Percentiles rank a stretch among this genome's conserved stretches.
These are phyloP conservation scores for Mesocentrotus franciscanus DNA, from an alignment of 53 echinoderm and acorn worm species.

Conservation along the genomic window DNA sequence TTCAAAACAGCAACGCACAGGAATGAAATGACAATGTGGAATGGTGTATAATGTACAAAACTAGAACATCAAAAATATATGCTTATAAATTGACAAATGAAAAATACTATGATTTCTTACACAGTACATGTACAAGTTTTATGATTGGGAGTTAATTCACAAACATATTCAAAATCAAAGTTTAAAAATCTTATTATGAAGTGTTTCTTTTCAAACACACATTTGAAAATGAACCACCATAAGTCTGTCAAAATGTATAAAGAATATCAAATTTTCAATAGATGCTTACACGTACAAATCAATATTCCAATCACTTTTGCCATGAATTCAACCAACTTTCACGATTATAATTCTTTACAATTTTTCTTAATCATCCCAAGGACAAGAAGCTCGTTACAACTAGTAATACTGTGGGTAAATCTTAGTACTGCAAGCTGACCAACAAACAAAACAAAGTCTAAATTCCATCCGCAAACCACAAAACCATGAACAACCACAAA, in stretches of 20 bases:
- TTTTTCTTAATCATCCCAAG: background rate
- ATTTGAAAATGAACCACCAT: background rate
- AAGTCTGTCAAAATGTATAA: background rate
- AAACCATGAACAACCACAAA: background rate
- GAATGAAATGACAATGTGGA: background rate
- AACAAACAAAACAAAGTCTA: constrained; percentile 33
- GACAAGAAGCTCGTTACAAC: background rate
- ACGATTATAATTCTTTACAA: background rate
- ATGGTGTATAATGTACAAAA: constrained; percentile 17
- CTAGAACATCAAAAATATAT: background rate
- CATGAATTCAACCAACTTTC: background rate
- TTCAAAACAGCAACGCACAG: constrained; percentile 28
- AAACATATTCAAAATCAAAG: background rate
- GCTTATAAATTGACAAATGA: background rate
- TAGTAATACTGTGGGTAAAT: constrained; percentile 30
- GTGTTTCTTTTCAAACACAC: background rate
- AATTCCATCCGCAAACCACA: background rate
- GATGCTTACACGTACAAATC: too few relatives aligned
- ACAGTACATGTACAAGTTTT: constrained; percentile 7
- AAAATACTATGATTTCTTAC: background rate
- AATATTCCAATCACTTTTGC: background rate
- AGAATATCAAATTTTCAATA: too few relatives aligned
- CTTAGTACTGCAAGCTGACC: constrained; percentile 19
- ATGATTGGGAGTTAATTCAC: background rate
- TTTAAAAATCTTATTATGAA: background rate